A percentile compares a stretch with the other conserved stretches of the same genome.
Conservation (phyloP, 2,888 invertebrate genomes). For the Acleris holmiana region DNA sequence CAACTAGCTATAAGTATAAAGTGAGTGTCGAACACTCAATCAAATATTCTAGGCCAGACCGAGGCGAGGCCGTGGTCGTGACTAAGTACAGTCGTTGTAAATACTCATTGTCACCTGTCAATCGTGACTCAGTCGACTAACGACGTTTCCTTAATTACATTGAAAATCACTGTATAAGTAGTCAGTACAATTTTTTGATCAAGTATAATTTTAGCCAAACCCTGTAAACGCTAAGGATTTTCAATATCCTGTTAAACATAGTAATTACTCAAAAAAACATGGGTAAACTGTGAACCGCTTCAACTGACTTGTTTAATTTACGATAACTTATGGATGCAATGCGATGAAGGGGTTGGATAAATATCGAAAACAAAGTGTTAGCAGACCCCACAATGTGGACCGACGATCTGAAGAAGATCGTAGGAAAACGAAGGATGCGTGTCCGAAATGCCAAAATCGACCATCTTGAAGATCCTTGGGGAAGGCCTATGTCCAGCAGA, state of each 20-base stretch:
- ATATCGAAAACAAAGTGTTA: too few species aligned
- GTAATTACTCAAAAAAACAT: not conserved
- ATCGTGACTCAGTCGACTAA: slow-evolving; percentile 16
- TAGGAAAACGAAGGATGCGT: too few species aligned
- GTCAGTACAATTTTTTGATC: not conserved
- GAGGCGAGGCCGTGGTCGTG: slow-evolving; percentile 21
- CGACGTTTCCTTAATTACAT: slow-evolving; percentile 5
- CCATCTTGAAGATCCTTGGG: too few species aligned
- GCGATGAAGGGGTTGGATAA: too few species aligned
- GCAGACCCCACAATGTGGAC: too few species aligned
- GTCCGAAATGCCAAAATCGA: too few species aligned
- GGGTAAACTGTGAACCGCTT: too few species aligned
- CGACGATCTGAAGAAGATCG: too few species aligned
- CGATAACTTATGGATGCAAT: too few species aligned
- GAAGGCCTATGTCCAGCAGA: too few species aligned
- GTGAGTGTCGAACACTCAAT: slow-evolving; percentile 2
- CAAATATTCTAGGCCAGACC: slow-evolving; percentile 22
- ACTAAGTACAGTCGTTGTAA: slow-evolving; percentile 13
- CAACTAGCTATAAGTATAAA: slow-evolving; percentile 1
- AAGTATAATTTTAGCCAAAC: not conserved
- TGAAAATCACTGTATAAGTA: not conserved
- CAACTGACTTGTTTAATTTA: too few species aligned
- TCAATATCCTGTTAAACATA: not conserved
- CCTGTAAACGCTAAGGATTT: not conserved
- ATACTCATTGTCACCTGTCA: slow-evolving; percentile 18